Conservation (phyloP, 2,888 invertebrate species). For the Melanchra persicariae region DNA sequence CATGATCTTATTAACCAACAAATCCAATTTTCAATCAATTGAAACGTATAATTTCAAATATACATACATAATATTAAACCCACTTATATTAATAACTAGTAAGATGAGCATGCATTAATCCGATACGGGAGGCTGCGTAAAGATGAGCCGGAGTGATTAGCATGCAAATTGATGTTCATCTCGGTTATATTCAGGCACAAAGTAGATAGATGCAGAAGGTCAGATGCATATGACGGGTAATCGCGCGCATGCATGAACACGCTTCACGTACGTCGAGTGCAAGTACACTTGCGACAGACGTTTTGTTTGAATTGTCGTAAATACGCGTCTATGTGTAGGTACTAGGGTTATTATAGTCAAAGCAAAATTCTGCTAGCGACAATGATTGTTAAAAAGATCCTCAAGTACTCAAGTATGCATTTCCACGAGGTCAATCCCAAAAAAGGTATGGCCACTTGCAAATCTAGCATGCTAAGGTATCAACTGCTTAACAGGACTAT, state of each 20-base stretch:
- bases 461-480: too few relatives aligned
- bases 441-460: too few relatives aligned
- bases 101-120: constrained; percentile 48
- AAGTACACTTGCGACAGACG: too few relatives aligned
- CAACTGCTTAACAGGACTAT: too few relatives aligned
- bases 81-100: constrained; percentile 23
- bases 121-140: constrained; percentile 45
- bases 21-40: constrained; percentile 32
- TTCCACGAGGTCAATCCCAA: too few relatives aligned
- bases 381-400: neutral
- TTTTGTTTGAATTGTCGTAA: too few relatives aligned
- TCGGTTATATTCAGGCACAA: constrained; percentile 20
- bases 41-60: constrained; percentile 22
- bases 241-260: too few relatives aligned
- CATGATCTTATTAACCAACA: neutral
- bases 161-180: constrained; percentile 71
- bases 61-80: constrained; percentile 10
- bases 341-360: neutral
- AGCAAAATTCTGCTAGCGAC: too few relatives aligned
- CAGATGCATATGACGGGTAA: too few relatives aligned
- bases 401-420: too few relatives aligned
- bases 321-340: too few relatives aligned
- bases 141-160: constrained; percentile 64
- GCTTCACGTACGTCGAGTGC: too few relatives aligned
- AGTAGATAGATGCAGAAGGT: neutral